Conservation (phyloP, 2,888 invertebrate species). For the Actias luna region DNA sequence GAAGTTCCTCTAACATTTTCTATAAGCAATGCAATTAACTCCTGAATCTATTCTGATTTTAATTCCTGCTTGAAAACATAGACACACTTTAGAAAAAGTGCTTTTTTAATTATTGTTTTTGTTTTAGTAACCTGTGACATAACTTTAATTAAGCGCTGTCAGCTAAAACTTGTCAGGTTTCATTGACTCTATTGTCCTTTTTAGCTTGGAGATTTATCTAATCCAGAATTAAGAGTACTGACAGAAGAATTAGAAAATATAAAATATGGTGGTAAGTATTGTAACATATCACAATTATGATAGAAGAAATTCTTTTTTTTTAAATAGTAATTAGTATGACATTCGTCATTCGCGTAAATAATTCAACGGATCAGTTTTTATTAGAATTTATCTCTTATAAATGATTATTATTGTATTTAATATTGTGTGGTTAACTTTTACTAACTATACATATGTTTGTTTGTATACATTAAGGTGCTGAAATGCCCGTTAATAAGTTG, state of each 20-base stretch:
- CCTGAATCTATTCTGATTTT: too few relatives aligned
- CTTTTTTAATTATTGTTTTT: background rate
- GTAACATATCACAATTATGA: background rate
- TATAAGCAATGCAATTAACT: too few relatives aligned
- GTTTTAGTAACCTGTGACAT: background rate
- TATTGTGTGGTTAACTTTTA: background rate
- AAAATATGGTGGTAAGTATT: constrained; percentile 90
- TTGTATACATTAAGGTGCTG: constrained; percentile 83
- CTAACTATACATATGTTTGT: background rate
- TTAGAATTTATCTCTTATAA: background rate
- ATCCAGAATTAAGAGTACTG: constrained; percentile 93
- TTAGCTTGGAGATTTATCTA: constrained; percentile 95
- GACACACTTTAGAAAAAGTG: too few relatives aligned
- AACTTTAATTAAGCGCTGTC: background rate
- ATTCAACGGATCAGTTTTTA: too few relatives aligned
- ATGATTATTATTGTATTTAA: background rate
- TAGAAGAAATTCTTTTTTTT: too few relatives aligned
- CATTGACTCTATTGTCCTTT: constrained; percentile 44
- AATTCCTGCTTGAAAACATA: too few relatives aligned
- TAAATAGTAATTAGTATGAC: too few relatives aligned
- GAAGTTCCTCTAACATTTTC: too few relatives aligned
- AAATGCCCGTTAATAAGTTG: constrained; percentile 91
- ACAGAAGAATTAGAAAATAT: constrained; percentile 96
- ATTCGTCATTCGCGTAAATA: background rate
- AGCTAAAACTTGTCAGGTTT: background rate